Evolutionary conservation across 2,888 invertebrate species (phyloP).

Genomic region (Drosophila dives): DNA sequence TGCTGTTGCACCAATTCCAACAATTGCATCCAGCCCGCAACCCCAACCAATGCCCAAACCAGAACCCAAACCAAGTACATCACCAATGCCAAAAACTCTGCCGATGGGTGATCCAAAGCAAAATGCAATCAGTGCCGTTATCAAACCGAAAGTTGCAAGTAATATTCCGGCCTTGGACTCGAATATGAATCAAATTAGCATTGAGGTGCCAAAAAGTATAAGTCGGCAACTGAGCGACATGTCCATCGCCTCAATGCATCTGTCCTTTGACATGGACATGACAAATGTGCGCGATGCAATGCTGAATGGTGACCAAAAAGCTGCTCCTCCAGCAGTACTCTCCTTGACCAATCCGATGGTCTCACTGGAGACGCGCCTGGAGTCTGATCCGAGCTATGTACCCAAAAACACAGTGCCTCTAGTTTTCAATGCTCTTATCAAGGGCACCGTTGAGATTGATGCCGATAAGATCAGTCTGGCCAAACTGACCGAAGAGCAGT

Average conservation of each 20-base stretch:
- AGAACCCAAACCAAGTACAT: constrained; percentile 7
- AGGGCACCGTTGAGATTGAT: constrained; percentile 71
- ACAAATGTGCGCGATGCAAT: constrained; percentile 72
- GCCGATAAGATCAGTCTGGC: constrained; percentile 57
- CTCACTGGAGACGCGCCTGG: constrained; percentile 57
- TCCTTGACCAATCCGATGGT: constrained; percentile 43
- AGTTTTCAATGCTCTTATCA: constrained; percentile 74
- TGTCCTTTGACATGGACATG: constrained; percentile 81
- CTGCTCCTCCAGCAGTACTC: background rate
- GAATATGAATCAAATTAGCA: constrained; percentile 37
- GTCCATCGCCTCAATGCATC: constrained; percentile 77
- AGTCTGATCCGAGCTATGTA: constrained; percentile 28
- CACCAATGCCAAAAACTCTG: constrained; percentile 9
- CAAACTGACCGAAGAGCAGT: constrained; percentile 43
- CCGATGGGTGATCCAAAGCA: constrained; percentile 39
- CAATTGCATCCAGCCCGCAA: constrained; percentile 5
- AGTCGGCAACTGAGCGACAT: constrained; percentile 60
- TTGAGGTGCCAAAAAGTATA: constrained; percentile 58
- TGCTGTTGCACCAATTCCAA: constrained; percentile 20
- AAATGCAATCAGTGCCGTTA: constrained; percentile 13
- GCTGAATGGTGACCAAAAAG: constrained; percentile 7
- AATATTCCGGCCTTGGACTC: background rate
- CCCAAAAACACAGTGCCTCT: constrained; percentile 59
- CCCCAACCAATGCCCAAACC: constrained; percentile 20
- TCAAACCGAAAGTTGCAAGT: background rate